phyloP scores from a whole-genome alignment of 2,888 invertebrate genomes.

The Cataglyphis rosenhaueri region DNA sequence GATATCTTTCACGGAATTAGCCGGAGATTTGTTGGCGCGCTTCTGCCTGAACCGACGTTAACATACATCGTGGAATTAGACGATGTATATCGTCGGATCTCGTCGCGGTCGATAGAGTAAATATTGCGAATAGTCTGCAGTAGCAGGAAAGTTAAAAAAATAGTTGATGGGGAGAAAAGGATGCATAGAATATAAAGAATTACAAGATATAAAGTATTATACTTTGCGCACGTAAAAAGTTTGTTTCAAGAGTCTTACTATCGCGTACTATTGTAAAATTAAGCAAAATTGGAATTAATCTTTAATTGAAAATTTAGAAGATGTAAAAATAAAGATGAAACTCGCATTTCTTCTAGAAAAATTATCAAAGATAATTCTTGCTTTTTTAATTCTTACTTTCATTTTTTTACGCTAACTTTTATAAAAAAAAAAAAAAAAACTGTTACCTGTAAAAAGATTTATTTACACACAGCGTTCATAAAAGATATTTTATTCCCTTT shows the following conservation, averaged over 20 bases:
- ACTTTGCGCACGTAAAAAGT: neutral
- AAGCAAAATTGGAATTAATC: neutral
- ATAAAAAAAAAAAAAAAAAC: neutral
- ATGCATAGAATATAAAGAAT: neutral
- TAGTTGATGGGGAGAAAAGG: neutral
- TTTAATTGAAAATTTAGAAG: neutral
- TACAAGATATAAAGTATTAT: constrained; percentile 1
- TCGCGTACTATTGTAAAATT: neutral
- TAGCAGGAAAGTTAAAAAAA: constrained; percentile 6
- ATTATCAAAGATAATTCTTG: neutral
- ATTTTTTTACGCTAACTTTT: neutral
- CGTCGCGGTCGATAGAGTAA: constrained; percentile 45
- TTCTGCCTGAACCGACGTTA: constrained; percentile 54
- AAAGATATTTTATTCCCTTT: constrained; percentile 28
- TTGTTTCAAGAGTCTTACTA: constrained; percentile 6
- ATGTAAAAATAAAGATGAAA: neutral
- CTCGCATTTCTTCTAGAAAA: neutral
- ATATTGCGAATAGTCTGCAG: constrained; percentile 30
- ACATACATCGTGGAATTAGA: constrained; percentile 62
- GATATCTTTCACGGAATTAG: constrained; percentile 63
- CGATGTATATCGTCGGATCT: constrained; percentile 59
- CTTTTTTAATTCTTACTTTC: neutral
- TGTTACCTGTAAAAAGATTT: neutral
- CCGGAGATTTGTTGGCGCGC: constrained; percentile 60
- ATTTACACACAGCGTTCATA: neutral